Evolutionary conservation across 1,140 invertebrate species (phyloP).

Genomic region (Rhynchophorus ferrugineus): DNA sequence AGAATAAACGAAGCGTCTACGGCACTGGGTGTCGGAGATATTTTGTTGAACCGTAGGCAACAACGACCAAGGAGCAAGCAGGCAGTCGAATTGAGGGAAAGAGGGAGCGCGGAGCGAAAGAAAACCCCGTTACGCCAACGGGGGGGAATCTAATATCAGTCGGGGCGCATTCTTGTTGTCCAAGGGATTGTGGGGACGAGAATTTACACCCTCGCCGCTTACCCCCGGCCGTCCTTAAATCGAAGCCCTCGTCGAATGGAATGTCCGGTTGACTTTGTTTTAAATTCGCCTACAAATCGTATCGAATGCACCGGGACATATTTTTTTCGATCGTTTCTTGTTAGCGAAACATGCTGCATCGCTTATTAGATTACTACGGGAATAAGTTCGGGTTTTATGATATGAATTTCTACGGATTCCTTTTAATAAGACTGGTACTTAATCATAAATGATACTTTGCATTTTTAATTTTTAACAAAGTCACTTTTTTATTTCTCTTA

Average conservation of each 20-base stretch:
- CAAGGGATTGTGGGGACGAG: conserved; percentile 32
- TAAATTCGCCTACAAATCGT: too few relatives aligned
- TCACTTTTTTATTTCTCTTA: too few relatives aligned
- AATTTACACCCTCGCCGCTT: conserved; percentile 22
- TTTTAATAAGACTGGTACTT: too few relatives aligned
- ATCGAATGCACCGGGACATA: too few relatives aligned
- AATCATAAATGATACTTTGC: too few relatives aligned
- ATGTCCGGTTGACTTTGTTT: conserved; percentile 1
- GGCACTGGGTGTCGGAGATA: conserved; percentile 3
- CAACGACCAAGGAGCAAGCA: conserved; percentile 6
- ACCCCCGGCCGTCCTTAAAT: conserved; percentile 3
- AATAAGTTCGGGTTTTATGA: too few relatives aligned
- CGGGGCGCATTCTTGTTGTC: conserved; percentile 33
- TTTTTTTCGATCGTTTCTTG: too few relatives aligned
- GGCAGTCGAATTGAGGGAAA: conserved; percentile 17
- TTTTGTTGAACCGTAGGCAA: conserved; percentile 4
- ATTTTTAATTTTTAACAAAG: too few relatives aligned
- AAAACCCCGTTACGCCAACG: conserved; percentile 7
- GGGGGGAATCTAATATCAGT: conserved; percentile 35
- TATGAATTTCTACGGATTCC: too few relatives aligned
- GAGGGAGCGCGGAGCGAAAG: conserved; percentile 14
- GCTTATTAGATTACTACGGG: too few relatives aligned
- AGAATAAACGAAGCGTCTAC: too few relatives aligned
- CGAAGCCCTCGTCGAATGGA: neutral
- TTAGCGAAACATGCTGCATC: too few relatives aligned